These are phyloP conservation scores for Accipiter cooperii DNA, from an alignment of 2,113 vertebrate genomes.

Conservation along the genomic window DNA sequence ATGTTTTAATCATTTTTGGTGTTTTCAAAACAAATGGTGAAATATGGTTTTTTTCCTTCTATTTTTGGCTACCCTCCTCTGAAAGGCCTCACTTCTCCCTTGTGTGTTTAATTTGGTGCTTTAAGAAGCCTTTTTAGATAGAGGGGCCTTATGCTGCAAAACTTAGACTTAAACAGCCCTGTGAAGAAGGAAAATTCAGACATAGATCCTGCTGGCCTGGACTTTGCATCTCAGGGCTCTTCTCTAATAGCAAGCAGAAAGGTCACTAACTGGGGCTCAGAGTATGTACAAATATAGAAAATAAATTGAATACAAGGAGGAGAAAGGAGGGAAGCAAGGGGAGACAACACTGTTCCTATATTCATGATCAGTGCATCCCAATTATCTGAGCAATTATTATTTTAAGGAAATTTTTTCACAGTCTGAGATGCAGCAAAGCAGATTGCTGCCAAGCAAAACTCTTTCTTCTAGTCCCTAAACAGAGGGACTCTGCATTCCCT, in stretches of 20 bases:
- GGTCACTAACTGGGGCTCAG: not conserved
- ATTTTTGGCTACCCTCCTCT: slow-evolving; percentile 68
- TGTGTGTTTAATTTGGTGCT: slow-evolving; percentile 41
- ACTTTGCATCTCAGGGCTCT: not conserved
- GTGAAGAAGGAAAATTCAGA: not conserved
- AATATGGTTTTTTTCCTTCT: slow-evolving; percentile 58
- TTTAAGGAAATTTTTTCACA: not conserved
- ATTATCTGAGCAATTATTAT: not conserved
- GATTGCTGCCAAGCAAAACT: not conserved
- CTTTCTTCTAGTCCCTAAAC: not conserved
- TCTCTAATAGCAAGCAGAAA: not conserved
- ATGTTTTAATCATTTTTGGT: slow-evolving; percentile 74
- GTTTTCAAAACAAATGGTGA: slow-evolving; percentile 78
- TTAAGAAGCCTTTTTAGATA: slow-evolving; percentile 23
- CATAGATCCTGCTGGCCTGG: not conserved
- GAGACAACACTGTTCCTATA: not conserved
- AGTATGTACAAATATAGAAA: not conserved
- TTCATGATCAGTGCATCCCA: not conserved
- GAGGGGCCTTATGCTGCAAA: not conserved
- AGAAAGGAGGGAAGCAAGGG: not conserved
- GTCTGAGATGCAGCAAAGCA: not conserved
- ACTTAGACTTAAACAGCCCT: not conserved
- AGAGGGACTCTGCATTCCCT: not conserved
- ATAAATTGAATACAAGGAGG: not conserved
- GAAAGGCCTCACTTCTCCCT: slow-evolving; percentile 48